Base-by-base conservation (phyloP, 2,113 vertebrate species). In the Chaetodon trifascialis region DNA sequence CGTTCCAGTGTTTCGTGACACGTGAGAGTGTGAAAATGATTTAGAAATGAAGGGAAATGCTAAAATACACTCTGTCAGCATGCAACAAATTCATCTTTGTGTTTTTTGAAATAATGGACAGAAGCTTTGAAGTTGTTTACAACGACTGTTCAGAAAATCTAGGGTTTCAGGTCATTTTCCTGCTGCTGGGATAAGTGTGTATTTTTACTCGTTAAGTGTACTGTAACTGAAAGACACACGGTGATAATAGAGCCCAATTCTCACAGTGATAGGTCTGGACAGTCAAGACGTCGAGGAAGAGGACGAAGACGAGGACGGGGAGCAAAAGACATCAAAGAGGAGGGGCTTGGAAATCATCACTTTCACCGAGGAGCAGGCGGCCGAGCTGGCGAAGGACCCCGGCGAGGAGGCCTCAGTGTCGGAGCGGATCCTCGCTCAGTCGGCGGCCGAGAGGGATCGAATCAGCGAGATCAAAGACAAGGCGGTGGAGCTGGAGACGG, bases 401-500 rank as follows among this genome's bases (percentile, higher is more conserved):
- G 95, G 94, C 3, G 97, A 98, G 72, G 97, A 96, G 9, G 98
- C 97, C 11, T 97, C 97, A 0, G 96, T 99, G 60, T 99, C 98
- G 0, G 98, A 99, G 94, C 97, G 97, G 90, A 97, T 99, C 76
- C 97, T 99, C 42, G 96, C 97, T 77, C 98, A 99, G 91, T 99
- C 98, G 0, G 98, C 98, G 1, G 98, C 97, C 0, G 98, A 99
- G 88, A 96, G 98, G 80, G 97, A 99, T 89, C 97, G 98, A 36
- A 96, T 99, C 91, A 99, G 98, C 17, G 98, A 99, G 93, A 96
- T 99, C 75, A 98, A 97, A 84, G 98, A 99, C 88, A 97, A 97
- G 70, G 96, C 95, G 2, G 96, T 96, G 0, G 97, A 98, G 85
- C 92, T 99, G 56, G 97, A 99, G 91, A 96, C 96, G 0, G 98